A percentile compares a stretch with the other conserved stretches of the same genome.
phyloP scores from a whole-genome alignment of 1,140 invertebrate genomes.

The Coelopa frigida region DNA sequence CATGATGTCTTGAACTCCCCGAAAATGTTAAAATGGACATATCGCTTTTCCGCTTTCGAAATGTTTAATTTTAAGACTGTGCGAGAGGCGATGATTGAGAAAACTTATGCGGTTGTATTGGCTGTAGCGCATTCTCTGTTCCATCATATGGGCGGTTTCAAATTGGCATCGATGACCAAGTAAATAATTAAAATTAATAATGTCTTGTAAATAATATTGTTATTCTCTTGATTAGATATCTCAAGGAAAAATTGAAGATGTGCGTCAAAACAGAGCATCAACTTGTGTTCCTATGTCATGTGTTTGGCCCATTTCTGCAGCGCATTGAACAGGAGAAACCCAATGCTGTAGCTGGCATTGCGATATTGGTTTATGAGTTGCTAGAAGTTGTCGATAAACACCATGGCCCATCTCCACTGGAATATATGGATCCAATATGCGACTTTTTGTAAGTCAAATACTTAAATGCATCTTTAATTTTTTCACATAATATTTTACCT shows the following conservation, averaged over 20 bases:
- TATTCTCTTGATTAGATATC: slow-evolving; percentile 55
- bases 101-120: slow-evolving; percentile 74
- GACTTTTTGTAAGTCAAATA: slow-evolving; percentile 86
- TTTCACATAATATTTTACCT: no score
- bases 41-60: slow-evolving; percentile 69
- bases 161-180: slow-evolving; percentile 68
- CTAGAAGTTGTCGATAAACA: slow-evolving; percentile 80
- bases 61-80: slow-evolving; percentile 79
- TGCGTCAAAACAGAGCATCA: slow-evolving; percentile 83
- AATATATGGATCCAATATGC: slow-evolving; percentile 87
- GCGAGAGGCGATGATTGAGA: slow-evolving; percentile 71
- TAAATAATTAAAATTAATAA: slow-evolving; percentile 34
- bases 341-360: slow-evolving; percentile 74
- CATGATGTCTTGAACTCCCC: slow-evolving; percentile 64
- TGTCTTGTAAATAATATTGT: background rate
- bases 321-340: slow-evolving; percentile 74
- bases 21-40: slow-evolving; percentile 65
- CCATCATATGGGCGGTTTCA: slow-evolving; percentile 76
- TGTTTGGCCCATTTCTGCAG: slow-evolving; percentile 84
- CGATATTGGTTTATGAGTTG: slow-evolving; percentile 81
- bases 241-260: slow-evolving; percentile 74
- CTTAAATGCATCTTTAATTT: no score
- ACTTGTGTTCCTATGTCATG: slow-evolving; percentile 82
- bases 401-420: slow-evolving; percentile 53
- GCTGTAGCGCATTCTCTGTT: slow-evolving; percentile 80